Evolutionary conservation across 1,140 invertebrate species (phyloP).

Genomic region (Goniozus legneri): DNA sequence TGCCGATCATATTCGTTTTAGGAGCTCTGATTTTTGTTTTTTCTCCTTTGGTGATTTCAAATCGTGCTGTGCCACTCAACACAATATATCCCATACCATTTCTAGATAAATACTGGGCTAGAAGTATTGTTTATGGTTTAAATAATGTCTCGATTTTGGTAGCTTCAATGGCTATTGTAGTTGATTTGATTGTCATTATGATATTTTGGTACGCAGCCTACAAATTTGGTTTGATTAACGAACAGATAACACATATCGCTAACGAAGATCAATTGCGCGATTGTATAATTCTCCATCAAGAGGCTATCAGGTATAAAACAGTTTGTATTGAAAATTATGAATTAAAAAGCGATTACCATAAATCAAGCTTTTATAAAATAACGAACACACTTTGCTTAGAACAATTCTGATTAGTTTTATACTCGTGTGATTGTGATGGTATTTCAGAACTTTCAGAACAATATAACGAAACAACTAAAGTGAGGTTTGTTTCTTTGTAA

Average conservation of each 20-base stretch:
- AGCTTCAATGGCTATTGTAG: not conserved
- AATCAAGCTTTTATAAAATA: too few relatives aligned
- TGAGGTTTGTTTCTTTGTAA: too few relatives aligned
- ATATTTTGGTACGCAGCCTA: constrained; percentile 9
- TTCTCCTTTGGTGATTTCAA: not conserved
- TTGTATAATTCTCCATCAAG: not conserved
- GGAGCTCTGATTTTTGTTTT: not conserved
- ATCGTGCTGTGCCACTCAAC: constrained; percentile 2
- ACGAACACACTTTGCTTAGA: too few relatives aligned
- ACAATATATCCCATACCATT: constrained; percentile 3
- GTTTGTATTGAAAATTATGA: too few relatives aligned
- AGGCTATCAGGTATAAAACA: constrained; percentile 1
- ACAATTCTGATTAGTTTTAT: too few relatives aligned
- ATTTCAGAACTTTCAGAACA: too few relatives aligned
- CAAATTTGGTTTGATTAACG: constrained; percentile 1
- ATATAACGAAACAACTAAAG: too few relatives aligned
- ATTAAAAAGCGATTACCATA: too few relatives aligned
- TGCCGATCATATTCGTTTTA: not conserved
- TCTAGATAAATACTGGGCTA: constrained; percentile 1
- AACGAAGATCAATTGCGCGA: not conserved
- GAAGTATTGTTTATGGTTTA: not conserved
- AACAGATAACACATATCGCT: not conserved
- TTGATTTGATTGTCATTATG: constrained; percentile 5
- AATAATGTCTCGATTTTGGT: not conserved
- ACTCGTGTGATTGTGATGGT: too few relatives aligned